phyloP scores from a whole-genome alignment of 2,797 vertebrate genomes.

The Notolabrus celidotus region DNA sequence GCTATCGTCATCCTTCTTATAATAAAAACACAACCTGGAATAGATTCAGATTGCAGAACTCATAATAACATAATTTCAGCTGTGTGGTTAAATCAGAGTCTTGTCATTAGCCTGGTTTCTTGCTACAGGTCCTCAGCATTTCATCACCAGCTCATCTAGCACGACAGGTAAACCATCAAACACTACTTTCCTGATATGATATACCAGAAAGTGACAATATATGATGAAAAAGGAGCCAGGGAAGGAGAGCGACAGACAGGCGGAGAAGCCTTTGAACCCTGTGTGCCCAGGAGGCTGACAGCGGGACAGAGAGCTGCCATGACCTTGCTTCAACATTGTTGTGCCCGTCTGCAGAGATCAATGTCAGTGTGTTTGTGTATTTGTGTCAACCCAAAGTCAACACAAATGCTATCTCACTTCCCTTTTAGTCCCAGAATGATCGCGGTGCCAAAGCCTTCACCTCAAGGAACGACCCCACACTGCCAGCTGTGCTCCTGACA shows the following conservation, averaged over 20 bases:
- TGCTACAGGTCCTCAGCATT: constrained; percentile 42
- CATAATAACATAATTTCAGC: constrained; percentile 23
- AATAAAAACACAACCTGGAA: constrained; percentile 63
- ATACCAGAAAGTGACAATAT: constrained; percentile 1
- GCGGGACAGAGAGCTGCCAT: constrained; percentile 52
- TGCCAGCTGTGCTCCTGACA: neutral
- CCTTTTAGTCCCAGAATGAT: constrained; percentile 1
- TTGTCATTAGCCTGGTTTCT: constrained; percentile 54
- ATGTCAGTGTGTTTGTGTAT: constrained; percentile 28
- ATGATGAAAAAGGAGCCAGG: constrained; percentile 15
- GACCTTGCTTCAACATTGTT: constrained; percentile 69
- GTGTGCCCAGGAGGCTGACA: constrained; percentile 57
- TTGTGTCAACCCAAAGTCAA: constrained; percentile 13
- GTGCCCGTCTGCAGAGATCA: constrained; percentile 63
- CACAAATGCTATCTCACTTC: constrained; percentile 28
- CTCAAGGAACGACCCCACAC: neutral
- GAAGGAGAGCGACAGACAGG: constrained; percentile 25
- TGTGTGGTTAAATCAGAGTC: constrained; percentile 25
- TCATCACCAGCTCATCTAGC: constrained; percentile 30
- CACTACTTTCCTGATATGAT: neutral
- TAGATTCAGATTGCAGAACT: constrained; percentile 26
- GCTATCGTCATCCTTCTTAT: constrained; percentile 43
- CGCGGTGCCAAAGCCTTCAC: constrained; percentile 4
- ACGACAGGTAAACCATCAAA: neutral
- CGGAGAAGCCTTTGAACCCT: constrained; percentile 62